Evolutionary conservation across 1,140 invertebrate genomes (phyloP), one percentile per base, ranked within the genome.

Genomic region (Yoshiicerus persimilis): DNA sequence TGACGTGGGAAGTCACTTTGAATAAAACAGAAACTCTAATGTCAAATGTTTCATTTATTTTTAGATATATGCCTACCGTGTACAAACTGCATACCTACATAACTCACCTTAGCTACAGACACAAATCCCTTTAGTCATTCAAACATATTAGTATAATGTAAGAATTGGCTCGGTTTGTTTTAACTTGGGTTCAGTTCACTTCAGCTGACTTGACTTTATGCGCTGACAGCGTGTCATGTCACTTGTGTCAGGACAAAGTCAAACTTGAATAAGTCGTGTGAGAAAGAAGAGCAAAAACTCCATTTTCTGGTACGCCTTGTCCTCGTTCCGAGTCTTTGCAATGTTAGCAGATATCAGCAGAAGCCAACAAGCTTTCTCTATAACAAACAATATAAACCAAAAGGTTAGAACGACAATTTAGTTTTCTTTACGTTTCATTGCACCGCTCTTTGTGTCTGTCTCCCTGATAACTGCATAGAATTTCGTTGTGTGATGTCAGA

Each of bases 371-470:
- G 62, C 70, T 80, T 80, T 80, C 34, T 38, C 75, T 38, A 30
- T 77, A 34, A 32, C 32, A 77, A 16, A 36, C 64, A 30, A 27
- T 70, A 11, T 30, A 70, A 32, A 4, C 25, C 66, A 66, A 66
- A 56, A 56, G 47, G 32, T 38, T 38, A 80, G 20, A 9, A 80
- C 30, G 30, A 80, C 75, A 80, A 80, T 80, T 80, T 80, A 80
- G 75, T 38, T 80, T 80, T 13, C 30, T 80, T 80, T 80, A 80
- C 75, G 75, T 80, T 80, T 80, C 75, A 80, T 36, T 80, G 75
- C 75, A 80, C 75, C 75, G 75, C 75, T 80, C 75, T 80, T 38
- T 80, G 30, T 80, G 75, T 34, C 32, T 80, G n/a, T 38, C 34
- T 80, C 20, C 30, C 32, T 80, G 75, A 80, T 80, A 2, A 23